Evolutionary conservation across 2,888 invertebrate genomes (phyloP).

Genomic region (Trypoxylon attenuatum): DNA sequence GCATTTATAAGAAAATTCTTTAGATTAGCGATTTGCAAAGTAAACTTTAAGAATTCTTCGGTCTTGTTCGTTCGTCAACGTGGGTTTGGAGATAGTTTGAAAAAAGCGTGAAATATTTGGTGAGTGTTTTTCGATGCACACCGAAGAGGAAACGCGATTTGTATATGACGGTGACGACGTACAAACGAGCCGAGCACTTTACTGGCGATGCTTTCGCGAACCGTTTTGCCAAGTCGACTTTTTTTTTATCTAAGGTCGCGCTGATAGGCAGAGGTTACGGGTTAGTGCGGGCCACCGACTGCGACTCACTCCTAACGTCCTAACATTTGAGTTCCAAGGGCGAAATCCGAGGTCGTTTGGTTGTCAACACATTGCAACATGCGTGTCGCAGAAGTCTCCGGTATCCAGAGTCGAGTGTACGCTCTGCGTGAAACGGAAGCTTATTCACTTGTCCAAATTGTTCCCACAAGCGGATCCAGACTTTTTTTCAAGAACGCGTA

Average conservation of each 20-base stretch:
- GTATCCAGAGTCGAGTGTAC: neutral
- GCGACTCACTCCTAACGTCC: neutral
- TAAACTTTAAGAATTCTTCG: too few relatives aligned
- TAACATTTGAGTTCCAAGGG: conserved; percentile 20
- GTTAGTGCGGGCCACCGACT: conserved; percentile 10
- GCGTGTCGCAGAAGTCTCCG: conserved; percentile 31
- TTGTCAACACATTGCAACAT: conserved; percentile 45
- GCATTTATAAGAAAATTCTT: too few relatives aligned
- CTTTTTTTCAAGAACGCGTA: conserved; percentile 6
- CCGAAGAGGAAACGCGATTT: conserved; percentile 5
- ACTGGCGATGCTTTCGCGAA: conserved; percentile 34
- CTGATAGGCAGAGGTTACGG: conserved; percentile 15
- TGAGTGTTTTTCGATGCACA: neutral
- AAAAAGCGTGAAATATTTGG: neutral
- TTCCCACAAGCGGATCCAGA: conserved; percentile 28
- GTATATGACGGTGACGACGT: conserved; percentile 28
- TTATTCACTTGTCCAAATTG: conserved; percentile 30
- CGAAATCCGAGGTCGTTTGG: conserved; percentile 36
- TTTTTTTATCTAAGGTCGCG: conserved; percentile 3
- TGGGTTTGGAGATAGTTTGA: neutral
- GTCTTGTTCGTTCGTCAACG: too few relatives aligned
- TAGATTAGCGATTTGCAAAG: too few relatives aligned
- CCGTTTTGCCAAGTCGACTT: conserved; percentile 18
- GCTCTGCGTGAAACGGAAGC: conserved; percentile 34
- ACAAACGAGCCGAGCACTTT: conserved; percentile 42